phyloP scores from a whole-genome alignment of 2,888 invertebrate genomes.

The Oligia strigilis region DNA sequence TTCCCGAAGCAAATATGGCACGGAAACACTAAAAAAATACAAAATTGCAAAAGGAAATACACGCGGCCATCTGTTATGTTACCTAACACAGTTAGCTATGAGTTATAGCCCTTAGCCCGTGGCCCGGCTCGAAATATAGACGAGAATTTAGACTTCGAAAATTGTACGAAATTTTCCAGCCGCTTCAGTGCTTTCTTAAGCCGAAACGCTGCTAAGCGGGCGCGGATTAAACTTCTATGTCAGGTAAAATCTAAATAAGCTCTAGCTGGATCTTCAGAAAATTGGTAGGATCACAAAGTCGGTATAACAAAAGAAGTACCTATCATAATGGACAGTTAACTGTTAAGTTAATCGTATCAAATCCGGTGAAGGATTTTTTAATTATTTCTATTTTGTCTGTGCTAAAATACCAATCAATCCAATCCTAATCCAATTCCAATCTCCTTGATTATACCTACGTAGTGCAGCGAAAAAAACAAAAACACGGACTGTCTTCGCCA shows the following conservation, averaged over 20 bases:
- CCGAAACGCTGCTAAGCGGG: background rate
- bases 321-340: too few species aligned
- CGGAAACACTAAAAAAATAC: conserved; percentile 52
- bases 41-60: conserved; percentile 51
- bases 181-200: background rate
- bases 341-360: too few species aligned
- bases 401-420: too few species aligned
- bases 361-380: too few species aligned
- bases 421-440: too few species aligned
- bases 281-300: background rate
- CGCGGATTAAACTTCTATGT: background rate
- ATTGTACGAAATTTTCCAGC: conserved; percentile 25
- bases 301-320: background rate
- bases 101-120: conserved; percentile 55
- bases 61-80: conserved; percentile 56
- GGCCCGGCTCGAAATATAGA: conserved; percentile 43
- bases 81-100: conserved; percentile 59
- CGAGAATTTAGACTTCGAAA: conserved; percentile 33
- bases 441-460: too few species aligned
- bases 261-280: background rate
- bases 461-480: too few species aligned
- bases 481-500: too few species aligned
- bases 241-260: background rate
- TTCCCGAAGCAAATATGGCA: conserved; percentile 38
- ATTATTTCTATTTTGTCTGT: too few species aligned